Base-by-base conservation (phyloP, 2,888 invertebrate species). In the Exephanes ischioxanthus region DNA sequence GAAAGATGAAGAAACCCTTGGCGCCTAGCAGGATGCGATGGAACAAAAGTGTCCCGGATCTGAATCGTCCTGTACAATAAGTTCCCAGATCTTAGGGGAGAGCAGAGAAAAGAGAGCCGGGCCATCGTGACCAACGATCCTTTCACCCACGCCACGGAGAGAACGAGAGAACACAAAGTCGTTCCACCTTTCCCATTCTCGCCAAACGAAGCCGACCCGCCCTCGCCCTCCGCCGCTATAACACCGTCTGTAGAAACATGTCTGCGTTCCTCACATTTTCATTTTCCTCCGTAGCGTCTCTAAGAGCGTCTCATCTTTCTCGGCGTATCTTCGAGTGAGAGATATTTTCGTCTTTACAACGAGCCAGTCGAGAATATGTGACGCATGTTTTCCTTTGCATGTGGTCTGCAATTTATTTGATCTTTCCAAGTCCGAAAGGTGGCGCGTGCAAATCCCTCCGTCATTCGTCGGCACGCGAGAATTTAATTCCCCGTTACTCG, bases 41-140 rank as follows among this genome's bases (percentile, higher is more conserved):
- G 14, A 16, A 2, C 9, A 14, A 66, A 77, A 78, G 72, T 77
- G 45, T 53, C 67, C 68, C 11, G 58, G 33, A 78, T 55, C 71
- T 66, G 51, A 79, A 79, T 82, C 75, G 19, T 26, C 58, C 75
- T 70, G 68, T 72, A 78, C 9, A 76, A 79, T 79, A 66, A 45
- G 55, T 85, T 82, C 48, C 33, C 55, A 70, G 73, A 71, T 80
- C 41, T 26, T 37, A 45, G 76, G 72, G 63, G 79, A 70, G 78
- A 70, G 72, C 63, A 68, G 48, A 67, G 63, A 66, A 48, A 80
- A 70, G 70, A 68, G 68, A 53, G 58, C 61, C 33, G 45, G 77
- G 53, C 78, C 67, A 85, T 85, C 84, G 84, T 85, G 84, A 77
- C 77, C 72, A 73, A 77, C 63, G 71, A 81, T 78, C 81, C 78